Conservation (phyloP, 2,888 invertebrate species). For the Thysanoteuthis rhombus region DNA sequence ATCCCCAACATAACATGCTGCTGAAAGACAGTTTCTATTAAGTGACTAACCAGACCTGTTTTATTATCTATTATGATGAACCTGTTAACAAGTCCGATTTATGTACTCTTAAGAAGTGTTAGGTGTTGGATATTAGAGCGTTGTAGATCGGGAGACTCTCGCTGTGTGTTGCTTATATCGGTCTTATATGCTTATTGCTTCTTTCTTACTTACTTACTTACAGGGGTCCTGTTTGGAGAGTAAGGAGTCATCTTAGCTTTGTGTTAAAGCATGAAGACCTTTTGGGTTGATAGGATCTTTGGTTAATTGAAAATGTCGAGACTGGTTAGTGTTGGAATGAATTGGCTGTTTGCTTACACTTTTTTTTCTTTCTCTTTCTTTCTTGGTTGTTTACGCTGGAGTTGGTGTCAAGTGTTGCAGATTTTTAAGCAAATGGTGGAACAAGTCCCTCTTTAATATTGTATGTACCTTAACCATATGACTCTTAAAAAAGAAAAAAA, state of each 20-base stretch:
- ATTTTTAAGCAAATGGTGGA: background rate
- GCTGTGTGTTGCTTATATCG: background rate
- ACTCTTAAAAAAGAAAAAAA: background rate
- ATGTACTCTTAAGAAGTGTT: too few species aligned
- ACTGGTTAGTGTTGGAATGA: background rate
- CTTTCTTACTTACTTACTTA: background rate
- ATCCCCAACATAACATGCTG: too few species aligned
- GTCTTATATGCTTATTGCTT: background rate
- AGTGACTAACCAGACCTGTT: too few species aligned
- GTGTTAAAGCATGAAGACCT: background rate
- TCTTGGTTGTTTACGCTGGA: background rate
- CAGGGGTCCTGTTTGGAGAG: background rate
- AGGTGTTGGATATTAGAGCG: background rate
- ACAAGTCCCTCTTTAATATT: background rate
- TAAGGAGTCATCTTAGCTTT: background rate
- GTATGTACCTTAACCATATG: background rate
- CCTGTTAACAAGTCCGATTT: too few species aligned
- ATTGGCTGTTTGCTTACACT: background rate
- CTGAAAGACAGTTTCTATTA: too few species aligned
- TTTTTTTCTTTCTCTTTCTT: background rate
- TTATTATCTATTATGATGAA: too few species aligned
- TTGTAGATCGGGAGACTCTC: background rate
- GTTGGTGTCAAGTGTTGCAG: background rate
- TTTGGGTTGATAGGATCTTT: background rate
- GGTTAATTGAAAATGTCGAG: conserved; percentile 12